Base-by-base conservation (phyloP, 2,888 invertebrate genomes). In the Cantharis rufa region DNA sequence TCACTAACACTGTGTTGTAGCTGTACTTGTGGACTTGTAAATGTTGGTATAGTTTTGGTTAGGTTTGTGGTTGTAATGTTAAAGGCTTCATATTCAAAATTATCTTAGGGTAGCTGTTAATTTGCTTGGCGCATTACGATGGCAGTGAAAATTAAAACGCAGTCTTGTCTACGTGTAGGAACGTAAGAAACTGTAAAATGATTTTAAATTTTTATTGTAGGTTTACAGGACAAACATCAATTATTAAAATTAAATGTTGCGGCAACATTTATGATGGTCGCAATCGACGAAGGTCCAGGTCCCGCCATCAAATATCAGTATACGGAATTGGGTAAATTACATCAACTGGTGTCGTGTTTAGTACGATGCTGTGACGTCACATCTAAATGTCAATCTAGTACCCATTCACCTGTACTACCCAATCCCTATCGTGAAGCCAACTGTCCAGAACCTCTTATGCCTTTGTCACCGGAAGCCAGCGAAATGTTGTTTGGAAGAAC, bases 251-350 rank as follows among this genome's bases (percentile, higher is more conserved):
- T 98, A 84, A 96, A 96, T 89, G 95, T 98, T 74, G 94, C 98
- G 70, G 94, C 95, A 76, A 93, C 95, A 79, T 96, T 98, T 85
- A 95, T 98, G 91, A 91, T 94, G 82, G 94, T 98, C 62, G 97
- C 97, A 48, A 91, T 97, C 86, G 98, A 98, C 84, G 98, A 98
- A 86, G 95, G 96, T 0, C 95, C 96, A 1, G 95, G 97, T 7
- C 96, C 97, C 18, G 93, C 96, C 69, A 97, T 98, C 82, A 98
- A 98, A 89, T 98, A 97, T 88, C 98, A 98, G 88, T 98, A 96
- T 89, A 96, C 97, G 0, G 98, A 98, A 88, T 91, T 98, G 66
- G 95, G 95, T 69, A 98, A 98, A 89, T 90, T 98, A 80, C 98
- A 98, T 89, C 96, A 97, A 89, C 91, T 95, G 79, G 96, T 98